These are phyloP conservation scores for Oophaga pumilio DNA, from an alignment of 2,113 vertebrate species.

Conservation along the genomic window DNA sequence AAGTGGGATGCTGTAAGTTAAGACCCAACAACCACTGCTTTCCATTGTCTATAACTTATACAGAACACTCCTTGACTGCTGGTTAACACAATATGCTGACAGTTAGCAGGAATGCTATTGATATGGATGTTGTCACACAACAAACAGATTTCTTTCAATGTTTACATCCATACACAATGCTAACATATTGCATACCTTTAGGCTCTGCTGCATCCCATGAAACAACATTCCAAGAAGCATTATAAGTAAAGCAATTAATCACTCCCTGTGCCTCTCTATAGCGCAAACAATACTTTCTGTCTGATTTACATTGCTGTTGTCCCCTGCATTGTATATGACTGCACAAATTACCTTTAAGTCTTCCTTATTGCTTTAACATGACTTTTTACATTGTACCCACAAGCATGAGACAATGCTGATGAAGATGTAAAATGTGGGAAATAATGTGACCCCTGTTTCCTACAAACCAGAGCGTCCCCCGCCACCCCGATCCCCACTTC, in stretches of 20 bases:
- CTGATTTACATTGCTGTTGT: constrained; percentile 16
- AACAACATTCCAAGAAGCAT: background rate
- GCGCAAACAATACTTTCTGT: background rate
- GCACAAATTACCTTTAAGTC: constrained; percentile 10
- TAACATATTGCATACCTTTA: constrained; percentile 41
- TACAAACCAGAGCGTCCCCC: background rate
- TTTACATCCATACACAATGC: constrained; percentile 26
- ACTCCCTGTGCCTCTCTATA: background rate
- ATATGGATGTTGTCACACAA: background rate
- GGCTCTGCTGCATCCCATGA: background rate
- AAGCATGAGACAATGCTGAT: background rate
- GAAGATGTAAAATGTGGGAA: constrained; percentile 10
- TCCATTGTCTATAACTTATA: background rate
- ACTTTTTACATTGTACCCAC: background rate
- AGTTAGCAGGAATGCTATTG: background rate
- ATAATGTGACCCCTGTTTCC: background rate
- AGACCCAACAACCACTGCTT: no score
- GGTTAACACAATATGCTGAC: background rate
- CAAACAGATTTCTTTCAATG: constrained; percentile 19
- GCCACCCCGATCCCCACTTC: background rate
- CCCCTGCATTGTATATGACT: background rate
- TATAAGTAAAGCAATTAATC: constrained; percentile 1
- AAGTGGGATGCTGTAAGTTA: background rate
- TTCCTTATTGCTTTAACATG: constrained; percentile 2
- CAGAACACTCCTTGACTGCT: background rate